These are phyloP conservation scores for Rotaria sp. DNA, from an alignment of 2,888 invertebrate genomes.

Conservation along the genomic window DNA sequence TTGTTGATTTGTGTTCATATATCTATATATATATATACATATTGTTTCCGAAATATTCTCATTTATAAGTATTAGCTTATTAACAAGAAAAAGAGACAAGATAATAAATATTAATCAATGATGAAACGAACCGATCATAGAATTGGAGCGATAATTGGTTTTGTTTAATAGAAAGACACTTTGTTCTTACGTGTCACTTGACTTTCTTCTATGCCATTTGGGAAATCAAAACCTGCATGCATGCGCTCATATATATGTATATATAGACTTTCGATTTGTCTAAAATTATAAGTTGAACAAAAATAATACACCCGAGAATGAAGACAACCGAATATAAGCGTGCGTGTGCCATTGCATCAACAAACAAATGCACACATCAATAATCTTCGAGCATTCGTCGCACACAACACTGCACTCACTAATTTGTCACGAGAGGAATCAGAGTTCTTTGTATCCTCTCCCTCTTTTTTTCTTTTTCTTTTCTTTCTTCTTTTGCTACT, in stretches of 20 bases:
- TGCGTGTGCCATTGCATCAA: no score
- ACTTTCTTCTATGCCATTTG: neutral
- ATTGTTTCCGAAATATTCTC: neutral
- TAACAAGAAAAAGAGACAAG: neutral
- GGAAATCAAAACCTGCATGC: neutral
- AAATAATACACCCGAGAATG: no score
- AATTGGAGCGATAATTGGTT: neutral
- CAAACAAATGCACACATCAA: neutral
- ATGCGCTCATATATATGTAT: neutral
- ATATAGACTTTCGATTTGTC: neutral
- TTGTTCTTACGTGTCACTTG: neutral
- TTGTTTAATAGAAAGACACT: neutral
- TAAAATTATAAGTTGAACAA: no score
- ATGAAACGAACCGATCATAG: neutral
- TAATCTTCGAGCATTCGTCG: neutral
- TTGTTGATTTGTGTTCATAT: neutral
- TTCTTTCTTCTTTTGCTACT: neutral
- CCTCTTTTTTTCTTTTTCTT: neutral
- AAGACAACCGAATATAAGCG: no score
- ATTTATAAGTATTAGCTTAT: neutral
- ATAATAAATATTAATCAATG: neutral
- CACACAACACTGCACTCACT: neutral
- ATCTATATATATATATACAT: neutral
- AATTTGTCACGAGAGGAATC: neutral
- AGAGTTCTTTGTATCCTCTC: neutral